A percentile compares a stretch with the other conserved stretches of the same genome.
phyloP scores from a whole-genome alignment of 2,888 invertebrate genomes.

The Operophtera brumata region DNA sequence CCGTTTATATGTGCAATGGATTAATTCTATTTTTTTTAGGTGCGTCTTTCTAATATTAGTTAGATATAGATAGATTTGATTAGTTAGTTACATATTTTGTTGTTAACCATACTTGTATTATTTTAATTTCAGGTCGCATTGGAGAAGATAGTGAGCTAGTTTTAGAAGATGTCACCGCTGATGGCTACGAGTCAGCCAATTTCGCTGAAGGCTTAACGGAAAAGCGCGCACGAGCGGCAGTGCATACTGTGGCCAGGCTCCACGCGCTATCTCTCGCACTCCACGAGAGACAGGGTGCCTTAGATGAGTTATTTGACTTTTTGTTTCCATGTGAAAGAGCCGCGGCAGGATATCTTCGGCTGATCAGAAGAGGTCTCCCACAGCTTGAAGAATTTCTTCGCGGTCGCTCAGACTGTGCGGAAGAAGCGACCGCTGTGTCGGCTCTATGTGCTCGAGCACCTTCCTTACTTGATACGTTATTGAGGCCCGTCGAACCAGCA shows the following conservation, averaged over 20 bases:
- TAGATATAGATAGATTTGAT: no score
- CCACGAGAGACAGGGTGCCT: constrained; percentile 70
- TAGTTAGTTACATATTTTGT: no score
- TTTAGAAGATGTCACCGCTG: constrained; percentile 85
- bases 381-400: constrained; percentile 87
- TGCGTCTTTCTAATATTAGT: no score
- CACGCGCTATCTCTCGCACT: constrained; percentile 86
- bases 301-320: constrained; percentile 79
- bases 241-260: constrained; percentile 85
- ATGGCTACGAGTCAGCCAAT: constrained; percentile 83
- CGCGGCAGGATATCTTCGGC: constrained; percentile 88
- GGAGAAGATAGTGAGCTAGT: constrained; percentile 83
- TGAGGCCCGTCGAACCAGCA: constrained; percentile 87
- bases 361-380: constrained; percentile 88
- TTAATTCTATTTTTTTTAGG: no score
- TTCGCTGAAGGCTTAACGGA: constrained; percentile 85
- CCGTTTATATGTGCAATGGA: not conserved
- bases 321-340: constrained; percentile 89
- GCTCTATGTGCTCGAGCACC: constrained; percentile 85
- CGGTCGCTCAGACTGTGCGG: constrained; percentile 82
- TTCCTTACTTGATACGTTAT: constrained; percentile 84
- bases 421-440: constrained; percentile 82
- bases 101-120: no score
- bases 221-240: constrained; percentile 84
- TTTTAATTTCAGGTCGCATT: constrained; percentile 61